Percentiles rank a stretch among this genome's conserved stretches.
Evolutionary conservation across 2,888 invertebrate species (phyloP).

Genomic region (Koerneria pararmatus): DNA sequence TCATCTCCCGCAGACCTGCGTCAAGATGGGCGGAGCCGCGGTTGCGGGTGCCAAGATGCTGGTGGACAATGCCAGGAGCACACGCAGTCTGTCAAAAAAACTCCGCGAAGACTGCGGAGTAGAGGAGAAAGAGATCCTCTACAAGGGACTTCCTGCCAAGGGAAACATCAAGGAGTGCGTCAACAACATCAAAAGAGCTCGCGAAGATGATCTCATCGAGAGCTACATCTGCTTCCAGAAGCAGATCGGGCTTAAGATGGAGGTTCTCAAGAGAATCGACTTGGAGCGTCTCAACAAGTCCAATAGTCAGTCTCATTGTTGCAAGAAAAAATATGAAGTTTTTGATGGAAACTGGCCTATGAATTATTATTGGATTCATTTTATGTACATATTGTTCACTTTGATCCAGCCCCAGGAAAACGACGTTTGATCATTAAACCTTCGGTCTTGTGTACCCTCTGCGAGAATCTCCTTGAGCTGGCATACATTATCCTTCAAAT

Average conservation of each 20-base stretch:
- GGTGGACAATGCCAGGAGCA: constrained; percentile 39
- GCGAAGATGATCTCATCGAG: constrained; percentile 43
- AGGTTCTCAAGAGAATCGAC: constrained; percentile 31
- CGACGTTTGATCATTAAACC: too few species aligned
- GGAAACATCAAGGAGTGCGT: constrained; percentile 26
- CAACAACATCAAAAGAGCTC: constrained; percentile 35
- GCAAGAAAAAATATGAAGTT: not conserved
- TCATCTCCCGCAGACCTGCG: too few species aligned
- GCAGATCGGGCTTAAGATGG: constrained; percentile 47
- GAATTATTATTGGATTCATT: not conserved
- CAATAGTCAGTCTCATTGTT: not conserved
- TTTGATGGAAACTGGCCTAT: not conserved
- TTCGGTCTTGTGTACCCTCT: too few species aligned
- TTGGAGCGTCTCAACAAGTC: not conserved
- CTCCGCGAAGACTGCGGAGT: constrained; percentile 32
- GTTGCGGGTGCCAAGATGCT: constrained; percentile 46
- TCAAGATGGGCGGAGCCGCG: too few species aligned
- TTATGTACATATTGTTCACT: not conserved
- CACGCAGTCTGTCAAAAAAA: constrained; percentile 24
- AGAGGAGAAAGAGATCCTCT: constrained; percentile 38
- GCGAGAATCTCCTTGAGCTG: too few species aligned
- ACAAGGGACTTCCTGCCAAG: constrained; percentile 35
- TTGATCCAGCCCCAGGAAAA: not conserved
- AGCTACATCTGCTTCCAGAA: constrained; percentile 47
- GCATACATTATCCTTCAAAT: not conserved